Base-by-base conservation (phyloP, 2,113 vertebrate species). In the Cynocephalus volans region DNA sequence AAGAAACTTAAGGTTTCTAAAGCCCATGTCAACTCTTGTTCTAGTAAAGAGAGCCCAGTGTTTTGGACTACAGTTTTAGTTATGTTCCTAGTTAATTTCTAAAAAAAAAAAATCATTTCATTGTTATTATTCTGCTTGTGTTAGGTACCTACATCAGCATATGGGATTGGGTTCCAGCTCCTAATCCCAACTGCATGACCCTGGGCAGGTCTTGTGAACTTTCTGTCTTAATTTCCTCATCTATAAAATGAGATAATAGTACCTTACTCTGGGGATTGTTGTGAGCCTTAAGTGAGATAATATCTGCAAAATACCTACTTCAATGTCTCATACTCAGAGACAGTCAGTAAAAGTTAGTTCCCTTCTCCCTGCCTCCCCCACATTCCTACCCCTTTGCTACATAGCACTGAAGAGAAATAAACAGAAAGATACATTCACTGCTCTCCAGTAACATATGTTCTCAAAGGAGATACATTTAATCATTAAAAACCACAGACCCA, bases 251-350 rank as follows among this genome's bases (percentile, higher is more conserved):
- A 69, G 56, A 36, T 67, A 48, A 52, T 85, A 62, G 18, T 36
- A 26, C 33, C 75, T 70, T 84, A 45, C 54, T 90, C 88, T 81
- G 84, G 48, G n/a, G 48, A 67, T 81, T n/a, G 31, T 21, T 50
- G 33, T 76, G 24, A 93, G 50, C 58, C 91, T 88, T 90, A 58
- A 94, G 48, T 75, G 45, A 95, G 54, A 83, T 67, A 48, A 41
- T 90, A 83, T 90, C 31, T 87, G 11, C 69, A 52, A 75, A 92
- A 64, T 7, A 69, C 2, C 69, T 88, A 33, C 18, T 33, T 94
- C 60, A 26, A 8, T n/a, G 75, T 18, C 75, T 82, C 17, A 12
- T 65, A 33, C 58, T 21, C 23, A 76, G n/a, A n/a, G 45, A 50
- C 58, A 19, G 60, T 45, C 7, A 2, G 64, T 26, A 14, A 60